Base-by-base conservation (phyloP, 2,888 invertebrate genomes). In the Mythimna ferrago region DNA sequence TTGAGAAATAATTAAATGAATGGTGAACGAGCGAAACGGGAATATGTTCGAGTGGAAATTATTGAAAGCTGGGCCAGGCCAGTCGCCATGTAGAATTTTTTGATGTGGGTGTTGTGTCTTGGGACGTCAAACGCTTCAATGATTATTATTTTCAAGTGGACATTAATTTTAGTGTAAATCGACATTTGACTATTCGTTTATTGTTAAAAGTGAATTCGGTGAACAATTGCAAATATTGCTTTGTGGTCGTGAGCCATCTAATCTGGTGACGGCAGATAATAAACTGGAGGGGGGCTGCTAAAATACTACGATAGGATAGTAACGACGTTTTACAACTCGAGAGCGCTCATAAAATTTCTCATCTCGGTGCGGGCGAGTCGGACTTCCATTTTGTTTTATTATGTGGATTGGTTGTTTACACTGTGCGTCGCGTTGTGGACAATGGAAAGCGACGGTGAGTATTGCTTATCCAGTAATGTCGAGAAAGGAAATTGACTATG, bases 301-400 rank as follows among this genome's bases (percentile, higher is more conserved):
- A 94, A 96, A 96, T 96, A 96, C 96, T 96, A 96, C 96, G 94
- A 92, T 91, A 95, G 93, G 94, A 95, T 96, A 96, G 96, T 95
- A 96, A 95, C 94, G 94, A 93, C 94, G 93, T 95, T 96, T 95
- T 96, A 96, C 96, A 93, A 96, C 95, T 95, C 90, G 90, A 91
- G 91, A 89, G 92, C 91, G 94, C 91, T 92, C 92, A 94, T 94
- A 95, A 94, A 95, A 93, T 92, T 92, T 93, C 91, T 93, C 94
- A 94, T 94, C 93, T 94, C 92, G 88, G 91, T 90, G 93, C 93
- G 93, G 92, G 90, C 93, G 91, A 93, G 90, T 90, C 89, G 90
- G 92, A 93, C 96, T 94, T 95, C 96, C 96, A 96, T 96, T 96
- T 96, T 96, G 96, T 96, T 95, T 94, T 95, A 95, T 92, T 94